Evolutionary conservation across 2,888 invertebrate species (phyloP).

Genomic region (Atherix ibis): DNA sequence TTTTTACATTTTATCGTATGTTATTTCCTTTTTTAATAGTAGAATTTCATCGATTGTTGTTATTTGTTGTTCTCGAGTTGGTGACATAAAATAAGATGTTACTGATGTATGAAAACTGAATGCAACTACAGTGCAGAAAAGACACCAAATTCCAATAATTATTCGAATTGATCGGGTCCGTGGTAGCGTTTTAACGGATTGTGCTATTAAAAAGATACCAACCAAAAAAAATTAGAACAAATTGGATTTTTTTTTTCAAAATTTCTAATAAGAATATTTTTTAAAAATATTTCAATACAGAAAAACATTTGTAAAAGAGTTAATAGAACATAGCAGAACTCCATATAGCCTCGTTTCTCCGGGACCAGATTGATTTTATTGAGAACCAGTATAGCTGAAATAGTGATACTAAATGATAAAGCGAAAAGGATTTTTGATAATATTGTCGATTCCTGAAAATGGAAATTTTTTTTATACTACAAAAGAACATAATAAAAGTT

Average conservation of each 20-base stretch:
- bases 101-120: conserved; percentile 8
- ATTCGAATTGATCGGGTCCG: conserved; percentile 4
- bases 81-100: conserved; percentile 8
- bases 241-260: too few relatives aligned
- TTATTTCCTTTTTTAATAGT: neutral
- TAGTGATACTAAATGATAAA: conserved; percentile 1
- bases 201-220: conserved; percentile 3
- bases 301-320: conserved; percentile 4
- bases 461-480: neutral
- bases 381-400: neutral
- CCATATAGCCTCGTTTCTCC: conserved; percentile 2
- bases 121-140: conserved; percentile 7
- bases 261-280: neutral
- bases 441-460: conserved; percentile 3
- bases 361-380: neutral
- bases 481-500: too few relatives aligned
- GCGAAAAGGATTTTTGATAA: conserved; percentile 5
- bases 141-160: conserved; percentile 8
- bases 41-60: conserved; percentile 6
- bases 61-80: conserved; percentile 4
- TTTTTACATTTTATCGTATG: conserved; percentile 7
- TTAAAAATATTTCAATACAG: conserved; percentile 2
- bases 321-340: conserved; percentile 1
- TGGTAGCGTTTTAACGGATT: conserved; percentile 5
- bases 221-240: too few relatives aligned